These are phyloP conservation scores for Odontothrips loti DNA, from an alignment of 2,888 invertebrate genomes.

Conservation along the genomic window DNA sequence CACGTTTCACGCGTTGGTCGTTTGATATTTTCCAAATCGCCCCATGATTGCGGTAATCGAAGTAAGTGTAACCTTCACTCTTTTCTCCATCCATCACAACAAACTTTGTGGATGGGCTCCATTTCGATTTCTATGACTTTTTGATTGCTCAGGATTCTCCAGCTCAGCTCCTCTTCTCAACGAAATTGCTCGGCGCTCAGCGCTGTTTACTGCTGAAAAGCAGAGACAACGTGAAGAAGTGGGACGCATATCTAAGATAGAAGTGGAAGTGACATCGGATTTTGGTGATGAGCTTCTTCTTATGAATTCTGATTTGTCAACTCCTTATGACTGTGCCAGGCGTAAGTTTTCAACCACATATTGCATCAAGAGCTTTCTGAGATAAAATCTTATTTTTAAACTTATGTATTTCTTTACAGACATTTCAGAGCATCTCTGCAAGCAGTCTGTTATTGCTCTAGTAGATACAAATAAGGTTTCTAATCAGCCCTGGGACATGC, in stretches of 20 bases:
- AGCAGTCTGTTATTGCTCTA: conserved; percentile 72
- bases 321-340: conserved; percentile 86
- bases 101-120: too few relatives aligned
- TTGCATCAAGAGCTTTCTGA: background rate
- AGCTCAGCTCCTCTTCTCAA: background rate
- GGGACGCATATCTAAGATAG: conserved; percentile 87
- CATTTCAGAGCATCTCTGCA: conserved; percentile 65
- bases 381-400: conserved; percentile 3
- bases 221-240: conserved; percentile 66
- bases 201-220: conserved; percentile 71
- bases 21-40: background rate
- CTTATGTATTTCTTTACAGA: conserved; percentile 53
- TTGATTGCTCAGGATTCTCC: background rate
- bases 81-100: too few relatives aligned
- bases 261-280: conserved; percentile 71
- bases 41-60: background rate
- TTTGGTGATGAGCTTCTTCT: conserved; percentile 69
- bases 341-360: conserved; percentile 56
- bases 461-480: conserved; percentile 72
- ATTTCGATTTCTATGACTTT: too few relatives aligned
- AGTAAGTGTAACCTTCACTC: background rate
- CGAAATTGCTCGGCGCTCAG: background rate
- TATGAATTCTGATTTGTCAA: conserved; percentile 90
- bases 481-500: conserved; percentile 84
- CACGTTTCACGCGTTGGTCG: background rate